Evolutionary conservation across 2,797 vertebrate genomes (phyloP).

Genomic region (Cichlasoma orientale): DNA sequence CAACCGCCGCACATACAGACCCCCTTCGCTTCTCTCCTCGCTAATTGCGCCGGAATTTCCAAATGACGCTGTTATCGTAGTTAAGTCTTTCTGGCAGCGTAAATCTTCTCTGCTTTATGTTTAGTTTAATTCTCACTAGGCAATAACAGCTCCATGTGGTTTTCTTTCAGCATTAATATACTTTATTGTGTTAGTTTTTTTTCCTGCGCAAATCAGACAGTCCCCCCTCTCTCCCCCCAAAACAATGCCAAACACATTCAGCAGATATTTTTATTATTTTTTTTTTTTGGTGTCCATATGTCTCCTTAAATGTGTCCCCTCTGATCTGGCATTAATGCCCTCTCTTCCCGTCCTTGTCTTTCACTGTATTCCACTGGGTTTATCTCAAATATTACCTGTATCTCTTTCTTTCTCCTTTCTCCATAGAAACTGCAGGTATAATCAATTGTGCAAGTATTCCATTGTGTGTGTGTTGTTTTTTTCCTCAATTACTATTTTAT

Average conservation of each 20-base stretch:
- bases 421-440: slow-evolving; percentile 86
- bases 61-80: slow-evolving; percentile 10
- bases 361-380: slow-evolving; percentile 71
- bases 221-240: neutral
- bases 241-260: slow-evolving; percentile 14
- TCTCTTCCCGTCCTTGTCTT: slow-evolving; percentile 59
- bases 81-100: slow-evolving; percentile 22
- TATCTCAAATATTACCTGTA: slow-evolving; percentile 81
- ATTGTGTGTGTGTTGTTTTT: slow-evolving; percentile 35
- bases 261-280: slow-evolving; percentile 19
- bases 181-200: neutral
- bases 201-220: neutral
- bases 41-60: slow-evolving; percentile 11
- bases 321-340: slow-evolving; percentile 53
- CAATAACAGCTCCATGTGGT: neutral
- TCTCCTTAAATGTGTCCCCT: slow-evolving; percentile 48
- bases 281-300: slow-evolving; percentile 22
- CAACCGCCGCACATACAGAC: neutral
- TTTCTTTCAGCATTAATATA: neutral
- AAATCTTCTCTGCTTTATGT: neutral
- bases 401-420: slow-evolving; percentile 84
- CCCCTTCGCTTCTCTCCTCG: neutral
- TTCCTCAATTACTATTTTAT: slow-evolving; percentile 41
- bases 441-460: slow-evolving; percentile 83
- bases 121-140: neutral